These are phyloP conservation scores for Bombylius discolor DNA, from an alignment of 2,888 invertebrate species.

Conservation along the genomic window DNA sequence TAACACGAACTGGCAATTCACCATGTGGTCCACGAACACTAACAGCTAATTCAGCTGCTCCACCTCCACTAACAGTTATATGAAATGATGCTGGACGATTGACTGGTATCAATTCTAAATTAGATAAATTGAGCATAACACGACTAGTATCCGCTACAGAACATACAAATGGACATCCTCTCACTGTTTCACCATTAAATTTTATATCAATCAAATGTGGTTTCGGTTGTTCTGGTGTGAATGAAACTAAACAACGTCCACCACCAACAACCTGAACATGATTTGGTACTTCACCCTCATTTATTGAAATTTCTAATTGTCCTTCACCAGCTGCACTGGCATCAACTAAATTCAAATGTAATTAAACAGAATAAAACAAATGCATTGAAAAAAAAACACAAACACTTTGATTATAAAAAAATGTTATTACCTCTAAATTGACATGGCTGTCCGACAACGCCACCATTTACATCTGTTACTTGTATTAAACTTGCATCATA, in stretches of 20 bases:
- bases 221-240: constrained; percentile 83
- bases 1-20: constrained; percentile 77
- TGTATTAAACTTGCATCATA: constrained; percentile 89
- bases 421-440: constrained; percentile 57
- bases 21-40: constrained; percentile 78
- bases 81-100: constrained; percentile 67
- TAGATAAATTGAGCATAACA: constrained; percentile 57
- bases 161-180: constrained; percentile 81
- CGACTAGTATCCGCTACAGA: constrained; percentile 68
- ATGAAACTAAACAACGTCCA: constrained; percentile 85
- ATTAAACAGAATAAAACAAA: neutral
- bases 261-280: constrained; percentile 94
- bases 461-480: constrained; percentile 87
- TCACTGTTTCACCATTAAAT: constrained; percentile 88
- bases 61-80: constrained; percentile 56
- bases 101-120: constrained; percentile 74
- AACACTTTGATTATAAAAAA: neutral
- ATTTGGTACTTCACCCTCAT: constrained; percentile 97
- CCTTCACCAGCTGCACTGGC: constrained; percentile 98
- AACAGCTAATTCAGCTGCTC: constrained; percentile 74
- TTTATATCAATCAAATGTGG: constrained; percentile 90
- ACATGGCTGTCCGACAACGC: constrained; percentile 88
- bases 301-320: constrained; percentile 97
- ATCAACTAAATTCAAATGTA: constrained; percentile 59
- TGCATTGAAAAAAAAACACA: neutral